Conservation (phyloP, 2,797 vertebrate species). For the Dicrostonyx torquatus region DNA sequence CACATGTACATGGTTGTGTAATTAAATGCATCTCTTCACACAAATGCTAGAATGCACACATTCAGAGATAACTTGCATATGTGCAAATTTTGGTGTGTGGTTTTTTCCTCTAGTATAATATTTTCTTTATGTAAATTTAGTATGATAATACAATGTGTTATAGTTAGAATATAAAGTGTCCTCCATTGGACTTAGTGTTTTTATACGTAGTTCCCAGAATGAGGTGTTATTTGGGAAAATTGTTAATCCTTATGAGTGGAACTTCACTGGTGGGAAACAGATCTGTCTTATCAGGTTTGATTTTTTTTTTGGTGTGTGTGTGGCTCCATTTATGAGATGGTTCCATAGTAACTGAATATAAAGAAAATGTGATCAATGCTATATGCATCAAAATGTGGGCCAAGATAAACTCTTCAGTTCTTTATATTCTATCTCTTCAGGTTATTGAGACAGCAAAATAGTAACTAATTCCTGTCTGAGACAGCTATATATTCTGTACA, state of each 20-base stretch:
- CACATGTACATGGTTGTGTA: neutral
- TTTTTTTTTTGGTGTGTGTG: neutral
- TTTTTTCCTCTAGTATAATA: neutral
- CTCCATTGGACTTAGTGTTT: neutral
- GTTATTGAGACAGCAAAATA: neutral
- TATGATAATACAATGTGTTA: neutral
- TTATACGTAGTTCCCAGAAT: neutral
- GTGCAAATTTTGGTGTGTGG: fast-evolving
- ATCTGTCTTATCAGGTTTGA: too few relatives aligned
- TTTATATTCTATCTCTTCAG: neutral
- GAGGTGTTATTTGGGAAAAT: fast-evolving
- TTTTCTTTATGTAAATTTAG: neutral
- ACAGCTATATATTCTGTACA: neutral
- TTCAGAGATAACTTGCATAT: too few relatives aligned
- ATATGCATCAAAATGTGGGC: neutral
- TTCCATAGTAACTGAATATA: neutral
- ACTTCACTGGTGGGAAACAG: neutral
- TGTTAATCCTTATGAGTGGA: neutral
- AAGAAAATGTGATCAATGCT: neutral
- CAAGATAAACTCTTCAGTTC: neutral
- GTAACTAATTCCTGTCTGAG: neutral
- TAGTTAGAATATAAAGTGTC: neutral
- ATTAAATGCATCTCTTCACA: neutral
- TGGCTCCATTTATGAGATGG: neutral
- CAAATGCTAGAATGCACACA: neutral